Conservation (phyloP, 2,113 vertebrate species). For the Poecile atricapillus region DNA sequence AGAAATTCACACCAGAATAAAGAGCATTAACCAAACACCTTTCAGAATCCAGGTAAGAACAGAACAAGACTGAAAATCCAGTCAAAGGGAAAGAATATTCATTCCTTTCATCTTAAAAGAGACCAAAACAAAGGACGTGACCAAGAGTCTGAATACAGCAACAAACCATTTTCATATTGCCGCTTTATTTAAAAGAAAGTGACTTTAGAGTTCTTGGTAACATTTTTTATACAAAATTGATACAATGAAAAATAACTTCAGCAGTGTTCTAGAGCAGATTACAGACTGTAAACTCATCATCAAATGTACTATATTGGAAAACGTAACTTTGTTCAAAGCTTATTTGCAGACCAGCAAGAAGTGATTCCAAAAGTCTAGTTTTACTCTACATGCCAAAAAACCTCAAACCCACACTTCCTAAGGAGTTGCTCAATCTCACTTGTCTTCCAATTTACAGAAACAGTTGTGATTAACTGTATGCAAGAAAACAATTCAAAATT, state of each 20-base stretch:
- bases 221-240: not conserved
- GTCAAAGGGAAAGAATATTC: not conserved
- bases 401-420: not conserved
- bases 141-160: not conserved
- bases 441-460: not conserved
- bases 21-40: not conserved
- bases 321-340: not conserved
- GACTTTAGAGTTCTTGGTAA: not conserved
- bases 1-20: not conserved
- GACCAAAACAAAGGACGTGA: not conserved
- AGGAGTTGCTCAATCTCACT: not conserved
- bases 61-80: not conserved
- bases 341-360: not conserved
- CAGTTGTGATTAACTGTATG: not conserved
- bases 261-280: not conserved
- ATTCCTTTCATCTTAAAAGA: not conserved
- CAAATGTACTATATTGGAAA: not conserved
- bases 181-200: constrained; percentile 50
- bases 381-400: not conserved
- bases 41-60: not conserved
- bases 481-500: not conserved
- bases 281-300: not conserved
- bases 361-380: not conserved
- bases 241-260: constrained; percentile 6
- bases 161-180: not conserved